Evolutionary conservation across 1,140 invertebrate genomes (phyloP).

Genomic region (Brachionus sp.): DNA sequence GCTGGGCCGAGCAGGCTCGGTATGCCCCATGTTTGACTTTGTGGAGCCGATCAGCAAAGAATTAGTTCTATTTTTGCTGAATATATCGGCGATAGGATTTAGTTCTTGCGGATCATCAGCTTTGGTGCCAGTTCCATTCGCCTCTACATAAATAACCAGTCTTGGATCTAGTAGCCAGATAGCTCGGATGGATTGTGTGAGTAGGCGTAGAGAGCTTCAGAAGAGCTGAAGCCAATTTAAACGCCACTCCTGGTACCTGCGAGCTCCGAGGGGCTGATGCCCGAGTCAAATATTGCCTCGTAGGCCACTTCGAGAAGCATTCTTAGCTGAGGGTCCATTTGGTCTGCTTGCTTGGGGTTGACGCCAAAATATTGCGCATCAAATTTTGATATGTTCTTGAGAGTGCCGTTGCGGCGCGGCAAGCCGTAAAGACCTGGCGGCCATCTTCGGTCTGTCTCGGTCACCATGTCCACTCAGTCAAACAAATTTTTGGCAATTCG

Average conservation of each 20-base stretch:
- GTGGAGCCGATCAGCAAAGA: slow-evolving; percentile 87
- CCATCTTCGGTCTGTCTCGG: slow-evolving; percentile 79
- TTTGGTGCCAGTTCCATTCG: slow-evolving; percentile 88
- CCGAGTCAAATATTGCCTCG: slow-evolving; percentile 89
- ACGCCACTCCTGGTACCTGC: slow-evolving; percentile 81
- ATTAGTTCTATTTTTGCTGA: slow-evolving; percentile 71
- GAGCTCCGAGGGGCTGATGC: slow-evolving; percentile 75
- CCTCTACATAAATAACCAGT: slow-evolving; percentile 82
- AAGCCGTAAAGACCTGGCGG: slow-evolving; percentile 71
- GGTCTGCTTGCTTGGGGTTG: slow-evolving; percentile 82
- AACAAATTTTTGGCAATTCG: slow-evolving; percentile 83
- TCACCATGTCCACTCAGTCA: slow-evolving; percentile 79
- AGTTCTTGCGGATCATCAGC: slow-evolving; percentile 91
- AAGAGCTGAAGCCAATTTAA: slow-evolving; percentile 79
- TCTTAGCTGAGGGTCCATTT: slow-evolving; percentile 90
- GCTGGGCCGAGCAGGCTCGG: slow-evolving; percentile 81
- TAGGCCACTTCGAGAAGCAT: slow-evolving; percentile 85
- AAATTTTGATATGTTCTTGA: slow-evolving; percentile 80
- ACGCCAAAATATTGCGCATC: slow-evolving; percentile 91
- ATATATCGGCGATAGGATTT: slow-evolving; percentile 83
- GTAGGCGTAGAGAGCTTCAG: slow-evolving; percentile 80
- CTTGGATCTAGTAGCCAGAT: slow-evolving; percentile 83
- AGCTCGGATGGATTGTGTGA: slow-evolving; percentile 62
- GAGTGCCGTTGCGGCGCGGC: slow-evolving; percentile 77
- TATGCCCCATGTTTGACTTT: slow-evolving; percentile 96